A percentile compares a stretch with the other conserved stretches of the same genome.
Evolutionary conservation across 2,797 vertebrate genomes (phyloP).

Genomic region (Manis pentadactyla): DNA sequence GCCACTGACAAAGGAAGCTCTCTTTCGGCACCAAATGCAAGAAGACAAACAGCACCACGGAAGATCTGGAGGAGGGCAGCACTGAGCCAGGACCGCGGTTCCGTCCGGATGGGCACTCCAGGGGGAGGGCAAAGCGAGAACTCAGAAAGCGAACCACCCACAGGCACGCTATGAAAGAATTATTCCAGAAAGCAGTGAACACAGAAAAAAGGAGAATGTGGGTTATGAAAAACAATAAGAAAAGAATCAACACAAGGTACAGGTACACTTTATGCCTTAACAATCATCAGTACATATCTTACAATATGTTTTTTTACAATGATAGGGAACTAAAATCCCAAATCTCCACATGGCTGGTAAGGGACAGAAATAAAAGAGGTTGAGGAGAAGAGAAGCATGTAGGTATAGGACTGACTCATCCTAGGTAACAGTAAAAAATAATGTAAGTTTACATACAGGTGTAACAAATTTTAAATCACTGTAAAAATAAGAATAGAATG

Average conservation of each 20-base stretch:
- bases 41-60: not conserved
- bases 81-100: not conserved
- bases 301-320: not conserved
- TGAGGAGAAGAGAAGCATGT: not conserved
- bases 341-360: not conserved
- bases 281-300: not conserved
- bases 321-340: not conserved
- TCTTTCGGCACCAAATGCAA: not conserved
- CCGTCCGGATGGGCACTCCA: not conserved
- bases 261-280: not conserved
- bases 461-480: not conserved
- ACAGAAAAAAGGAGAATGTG: not conserved
- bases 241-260: not conserved
- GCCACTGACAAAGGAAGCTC: not conserved
- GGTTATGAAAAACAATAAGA: not conserved
- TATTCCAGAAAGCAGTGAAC: conserved; percentile 3
- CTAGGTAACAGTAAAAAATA: not conserved
- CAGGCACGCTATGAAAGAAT: conserved; percentile 37
- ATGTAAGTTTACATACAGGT: not conserved
- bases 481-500: not conserved
- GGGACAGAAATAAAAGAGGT: not conserved
- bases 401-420: not conserved
- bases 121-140: conserved; percentile 19
- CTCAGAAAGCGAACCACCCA: conserved; percentile 47
- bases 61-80: not conserved